These are phyloP conservation scores for Leucosticte australis DNA, from an alignment of 2,113 vertebrate species.

Conservation along the genomic window DNA sequence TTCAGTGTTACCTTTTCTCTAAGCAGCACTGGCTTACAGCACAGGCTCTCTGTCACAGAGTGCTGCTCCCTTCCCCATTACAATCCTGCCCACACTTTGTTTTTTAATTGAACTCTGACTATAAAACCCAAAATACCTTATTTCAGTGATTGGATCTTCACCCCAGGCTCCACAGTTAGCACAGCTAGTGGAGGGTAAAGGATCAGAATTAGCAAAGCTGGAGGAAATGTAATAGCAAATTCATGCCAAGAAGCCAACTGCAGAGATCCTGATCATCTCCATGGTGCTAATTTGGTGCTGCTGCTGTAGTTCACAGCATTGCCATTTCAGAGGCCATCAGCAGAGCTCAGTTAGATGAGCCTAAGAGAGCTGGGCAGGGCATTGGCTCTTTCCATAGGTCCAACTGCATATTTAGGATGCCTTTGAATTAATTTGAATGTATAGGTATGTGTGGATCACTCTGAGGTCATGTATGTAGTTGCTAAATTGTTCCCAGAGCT, in stretches of 20 bases:
- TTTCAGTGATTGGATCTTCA: not conserved
- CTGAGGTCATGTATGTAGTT: rapidly evolving
- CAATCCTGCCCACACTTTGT: not conserved
- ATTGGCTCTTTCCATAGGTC: not conserved
- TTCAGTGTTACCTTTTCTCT: not conserved
- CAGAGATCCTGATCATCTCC: not conserved
- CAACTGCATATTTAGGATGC: not conserved
- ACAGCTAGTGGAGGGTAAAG: not conserved
- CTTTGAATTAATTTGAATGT: not conserved
- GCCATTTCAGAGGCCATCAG: not conserved
- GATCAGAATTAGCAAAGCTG: not conserved
- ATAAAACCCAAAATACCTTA: not conserved
- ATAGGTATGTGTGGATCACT: rapidly evolving
- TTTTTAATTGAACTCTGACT: not conserved
- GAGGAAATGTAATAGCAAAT: not conserved
- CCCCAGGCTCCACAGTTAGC: not conserved
- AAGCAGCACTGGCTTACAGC: not conserved
- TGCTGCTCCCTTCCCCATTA: not conserved
- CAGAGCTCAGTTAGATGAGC: not conserved
- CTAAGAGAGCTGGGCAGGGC: not conserved
- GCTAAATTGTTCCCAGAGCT: not conserved
- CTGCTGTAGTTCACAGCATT: not conserved
- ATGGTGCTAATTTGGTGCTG: not conserved
- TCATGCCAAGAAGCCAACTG: not conserved
- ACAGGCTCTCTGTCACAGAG: not conserved